Evolutionary conservation across 2,888 invertebrate species (phyloP).

Genomic region (Hemithea aestivaria): DNA sequence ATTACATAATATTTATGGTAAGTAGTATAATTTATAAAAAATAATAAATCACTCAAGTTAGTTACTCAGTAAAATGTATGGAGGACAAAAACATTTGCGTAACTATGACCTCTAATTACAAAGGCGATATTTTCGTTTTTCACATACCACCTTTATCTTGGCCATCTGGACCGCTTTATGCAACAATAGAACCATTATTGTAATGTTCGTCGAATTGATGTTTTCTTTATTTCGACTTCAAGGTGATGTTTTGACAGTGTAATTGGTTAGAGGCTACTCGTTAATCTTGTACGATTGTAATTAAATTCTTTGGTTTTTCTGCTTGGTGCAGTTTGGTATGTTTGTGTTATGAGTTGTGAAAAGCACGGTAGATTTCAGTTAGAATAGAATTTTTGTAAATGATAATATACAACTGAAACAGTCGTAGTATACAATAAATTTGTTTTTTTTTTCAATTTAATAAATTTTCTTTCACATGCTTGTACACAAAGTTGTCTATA

Average conservation of each 20-base stretch:
- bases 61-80: conserved; percentile 29
- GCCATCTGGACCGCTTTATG: conserved; percentile 52
- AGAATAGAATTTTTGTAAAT: no score
- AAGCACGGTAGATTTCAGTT: no score
- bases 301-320: conserved; percentile 36
- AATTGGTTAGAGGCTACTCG: conserved; percentile 55
- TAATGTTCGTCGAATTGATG: conserved; percentile 46
- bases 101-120: conserved; percentile 45
- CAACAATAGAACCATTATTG: conserved; percentile 68
- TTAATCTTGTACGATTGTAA: conserved; percentile 51
- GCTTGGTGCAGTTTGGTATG: conserved; percentile 22
- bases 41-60: conserved; percentile 34
- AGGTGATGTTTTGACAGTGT: conserved; percentile 71
- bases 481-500: no score
- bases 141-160: conserved; percentile 57
- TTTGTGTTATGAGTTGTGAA: conserved; percentile 11
- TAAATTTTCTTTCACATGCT: no score
- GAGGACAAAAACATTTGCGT: conserved; percentile 36
- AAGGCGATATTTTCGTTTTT: conserved; percentile 60
- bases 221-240: conserved; percentile 62
- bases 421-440: no score
- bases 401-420: no score
- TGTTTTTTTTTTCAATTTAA: no score
- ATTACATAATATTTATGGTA: no score
- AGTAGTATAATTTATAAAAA: no score